A percentile compares a stretch with the other conserved stretches of the same genome.
Conservation (phyloP, 2,797 vertebrate species). For the Neoniphon sammara region DNA sequence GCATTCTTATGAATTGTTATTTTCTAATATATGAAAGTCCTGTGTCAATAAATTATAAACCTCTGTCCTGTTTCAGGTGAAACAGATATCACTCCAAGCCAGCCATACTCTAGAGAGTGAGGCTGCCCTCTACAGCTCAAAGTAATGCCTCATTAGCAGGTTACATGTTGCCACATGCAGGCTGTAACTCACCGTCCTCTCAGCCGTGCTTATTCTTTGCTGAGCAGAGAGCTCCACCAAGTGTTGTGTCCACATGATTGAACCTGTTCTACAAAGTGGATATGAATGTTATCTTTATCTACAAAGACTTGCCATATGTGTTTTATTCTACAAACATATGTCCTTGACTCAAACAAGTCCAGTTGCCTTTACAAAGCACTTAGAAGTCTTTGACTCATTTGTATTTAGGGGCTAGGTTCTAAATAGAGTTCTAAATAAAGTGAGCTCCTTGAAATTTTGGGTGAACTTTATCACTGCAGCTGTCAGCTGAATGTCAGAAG, state of each 20-base stretch:
- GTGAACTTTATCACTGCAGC: too few species aligned
- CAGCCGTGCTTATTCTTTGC: neutral
- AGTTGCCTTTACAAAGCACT: too few species aligned
- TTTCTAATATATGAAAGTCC: slow-evolving; percentile 1
- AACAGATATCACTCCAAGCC: slow-evolving; percentile 1
- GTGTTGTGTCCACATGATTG: slow-evolving; percentile 33
- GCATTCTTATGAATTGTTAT: neutral
- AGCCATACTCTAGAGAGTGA: slow-evolving; percentile 8
- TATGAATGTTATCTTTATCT: too few species aligned
- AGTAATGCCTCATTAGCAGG: neutral
- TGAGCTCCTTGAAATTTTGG: too few species aligned
- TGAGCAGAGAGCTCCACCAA: slow-evolving; percentile 64
- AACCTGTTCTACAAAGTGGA: neutral
- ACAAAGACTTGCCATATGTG: too few species aligned
- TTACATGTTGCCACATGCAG: neutral
- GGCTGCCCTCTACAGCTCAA: slow-evolving; percentile 56
- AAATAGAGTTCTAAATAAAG: too few species aligned
- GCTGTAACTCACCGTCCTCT: rapidly evolving
- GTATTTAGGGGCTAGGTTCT: too few species aligned
- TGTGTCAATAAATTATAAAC: slow-evolving; percentile 2
- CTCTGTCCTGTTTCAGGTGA: neutral
- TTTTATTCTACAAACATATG: too few species aligned
- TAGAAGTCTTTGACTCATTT: too few species aligned
- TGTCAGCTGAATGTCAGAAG: too few species aligned
- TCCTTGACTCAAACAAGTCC: too few species aligned